These are phyloP conservation scores for Sussaba pulchella DNA, from an alignment of 2,888 invertebrate genomes.

Conservation along the genomic window DNA sequence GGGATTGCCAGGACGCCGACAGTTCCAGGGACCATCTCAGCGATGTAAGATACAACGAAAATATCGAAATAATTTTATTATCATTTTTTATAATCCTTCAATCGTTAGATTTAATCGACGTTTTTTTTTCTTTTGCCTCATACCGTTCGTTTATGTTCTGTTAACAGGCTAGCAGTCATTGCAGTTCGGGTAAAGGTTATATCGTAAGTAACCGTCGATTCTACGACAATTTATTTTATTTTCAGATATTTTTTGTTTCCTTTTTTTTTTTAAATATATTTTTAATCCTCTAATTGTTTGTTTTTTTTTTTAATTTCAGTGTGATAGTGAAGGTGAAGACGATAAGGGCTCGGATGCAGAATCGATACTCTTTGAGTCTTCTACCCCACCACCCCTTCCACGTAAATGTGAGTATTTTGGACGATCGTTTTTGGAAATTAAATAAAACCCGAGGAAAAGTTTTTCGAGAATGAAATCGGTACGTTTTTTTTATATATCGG, in stretches of 20 bases:
- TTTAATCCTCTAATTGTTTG: constrained; percentile 75
- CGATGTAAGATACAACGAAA: constrained; percentile 88
- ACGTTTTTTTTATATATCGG: too few species aligned
- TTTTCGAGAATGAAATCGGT: too few species aligned
- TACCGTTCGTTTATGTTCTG: constrained; percentile 71
- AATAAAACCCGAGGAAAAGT: constrained; percentile 1
- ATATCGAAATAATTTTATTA: background rate
- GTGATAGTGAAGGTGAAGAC: constrained; percentile 97
- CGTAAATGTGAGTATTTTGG: constrained; percentile 86
- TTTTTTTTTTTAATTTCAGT: constrained; percentile 86
- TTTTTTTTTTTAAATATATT: constrained; percentile 1
- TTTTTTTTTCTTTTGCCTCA: constrained; percentile 14
- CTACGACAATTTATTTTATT: constrained; percentile 62
- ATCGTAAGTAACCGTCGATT: constrained; percentile 91
- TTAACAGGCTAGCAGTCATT: constrained; percentile 95
- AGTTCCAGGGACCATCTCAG: constrained; percentile 93
- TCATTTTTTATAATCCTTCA: too few species aligned
- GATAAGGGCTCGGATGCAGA: constrained; percentile 94
- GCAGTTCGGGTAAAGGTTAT: constrained; percentile 97
- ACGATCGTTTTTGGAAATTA: background rate
- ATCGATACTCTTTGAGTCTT: constrained; percentile 89
- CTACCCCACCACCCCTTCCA: constrained; percentile 87
- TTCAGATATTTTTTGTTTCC: constrained; percentile 39
- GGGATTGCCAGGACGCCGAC: constrained; percentile 89
- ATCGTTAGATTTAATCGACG: background rate